A percentile compares a stretch with the other conserved stretches of the same genome.
Evolutionary conservation across 2,113 vertebrate genomes (phyloP).

Genomic region (Diglossa brunneiventris): DNA sequence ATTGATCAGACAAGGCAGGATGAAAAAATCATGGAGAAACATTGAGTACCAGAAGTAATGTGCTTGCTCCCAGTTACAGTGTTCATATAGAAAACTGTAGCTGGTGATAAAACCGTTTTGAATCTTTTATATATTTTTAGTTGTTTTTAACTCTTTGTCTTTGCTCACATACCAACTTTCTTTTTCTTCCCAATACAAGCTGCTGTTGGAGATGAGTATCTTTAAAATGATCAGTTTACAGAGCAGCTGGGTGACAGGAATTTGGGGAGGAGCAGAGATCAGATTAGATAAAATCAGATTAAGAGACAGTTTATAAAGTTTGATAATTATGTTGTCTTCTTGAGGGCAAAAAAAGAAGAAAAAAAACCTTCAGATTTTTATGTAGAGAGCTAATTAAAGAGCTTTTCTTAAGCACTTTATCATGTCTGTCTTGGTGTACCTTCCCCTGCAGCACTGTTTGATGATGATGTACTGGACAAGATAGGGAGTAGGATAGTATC

Average conservation of each 20-base stretch:
- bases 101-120: background rate
- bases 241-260: background rate
- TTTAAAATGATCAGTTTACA: background rate
- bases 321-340: background rate
- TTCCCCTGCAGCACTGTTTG: background rate
- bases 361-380: background rate
- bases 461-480: background rate
- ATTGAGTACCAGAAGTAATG: background rate
- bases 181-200: background rate
- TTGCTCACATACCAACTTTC: background rate
- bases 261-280: background rate
- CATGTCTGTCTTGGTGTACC: background rate
- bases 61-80: background rate
- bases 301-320: background rate
- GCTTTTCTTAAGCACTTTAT: background rate
- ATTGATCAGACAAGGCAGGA: background rate
- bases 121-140: background rate
- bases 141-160: background rate
- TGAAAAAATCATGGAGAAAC: background rate
- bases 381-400: background rate
- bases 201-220: background rate
- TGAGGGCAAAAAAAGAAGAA: background rate
- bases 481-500: background rate
- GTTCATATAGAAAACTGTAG: background rate
- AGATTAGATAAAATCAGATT: background rate